Conservation (phyloP, 2,888 invertebrate genomes). For the Phytoseiulus persimilis region DNA sequence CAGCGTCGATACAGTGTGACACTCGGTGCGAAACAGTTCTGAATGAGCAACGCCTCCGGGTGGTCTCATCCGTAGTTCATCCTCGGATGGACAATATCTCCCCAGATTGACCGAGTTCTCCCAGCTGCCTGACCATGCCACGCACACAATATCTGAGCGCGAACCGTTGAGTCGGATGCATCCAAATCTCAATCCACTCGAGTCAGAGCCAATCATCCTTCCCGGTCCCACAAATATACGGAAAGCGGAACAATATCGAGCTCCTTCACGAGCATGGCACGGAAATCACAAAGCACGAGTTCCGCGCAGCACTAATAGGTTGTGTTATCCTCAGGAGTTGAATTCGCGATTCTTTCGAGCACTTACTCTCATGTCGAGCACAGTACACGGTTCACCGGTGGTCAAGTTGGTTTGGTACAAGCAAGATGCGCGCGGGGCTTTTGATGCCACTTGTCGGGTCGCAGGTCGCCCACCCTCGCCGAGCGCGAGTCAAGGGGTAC, state of each 20-base stretch:
- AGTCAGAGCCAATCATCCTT: not conserved
- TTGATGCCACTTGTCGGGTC: constrained; percentile 5
- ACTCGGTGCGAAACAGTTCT: no score
- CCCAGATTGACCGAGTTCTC: no score
- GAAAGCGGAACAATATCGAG: not conserved
- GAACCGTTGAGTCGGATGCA: no score
- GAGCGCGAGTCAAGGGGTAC: not conserved
- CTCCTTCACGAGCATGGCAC: not conserved
- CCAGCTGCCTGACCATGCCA: no score
- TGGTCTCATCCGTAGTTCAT: no score
- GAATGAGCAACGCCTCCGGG: no score
- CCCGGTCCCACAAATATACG: not conserved
- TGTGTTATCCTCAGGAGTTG: not conserved
- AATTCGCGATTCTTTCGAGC: not conserved
- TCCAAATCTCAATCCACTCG: no score
- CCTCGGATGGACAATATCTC: no score
- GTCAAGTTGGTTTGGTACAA: not conserved
- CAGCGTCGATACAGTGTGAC: no score
- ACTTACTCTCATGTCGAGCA: not conserved
- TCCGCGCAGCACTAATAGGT: not conserved
- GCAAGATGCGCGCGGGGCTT: not conserved
- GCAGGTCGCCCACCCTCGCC: constrained; percentile 5
- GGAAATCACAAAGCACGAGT: not conserved
- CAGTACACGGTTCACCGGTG: not conserved
- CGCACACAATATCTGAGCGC: no score